Evolutionary conservation across 2,797 vertebrate species (phyloP), one percentile per base, ranked within the genome.

Genomic region (Mormyrus proboscirostris): DNA sequence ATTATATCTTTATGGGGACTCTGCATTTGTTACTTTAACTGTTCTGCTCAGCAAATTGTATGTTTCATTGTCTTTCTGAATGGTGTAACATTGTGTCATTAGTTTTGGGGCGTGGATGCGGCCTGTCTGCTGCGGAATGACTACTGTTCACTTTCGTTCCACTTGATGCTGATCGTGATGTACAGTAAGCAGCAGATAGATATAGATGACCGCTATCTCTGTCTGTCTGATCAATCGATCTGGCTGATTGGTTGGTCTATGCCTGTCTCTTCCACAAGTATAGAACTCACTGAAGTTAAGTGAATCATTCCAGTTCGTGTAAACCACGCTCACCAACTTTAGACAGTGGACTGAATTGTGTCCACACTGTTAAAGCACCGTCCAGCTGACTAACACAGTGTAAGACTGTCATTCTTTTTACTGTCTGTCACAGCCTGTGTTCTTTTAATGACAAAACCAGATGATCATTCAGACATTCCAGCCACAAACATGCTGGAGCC

Each of bases 51-150:
- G 38, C n/a, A 33, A 69, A 69, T 29, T 44, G 69, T 59, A 41
- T 83, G 76, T 59, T 59, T 59, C 33, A 83, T 19, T 19, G 4
- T 89, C 49, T 84, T 47, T 89, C 41, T 50, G 88, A 41, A 85
- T 44, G 4, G 53, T 62, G 38, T 2, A 62, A 59, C 22, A 84
- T 84, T 8, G 16, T 14, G 10, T 50, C 69, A 19, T 14, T 19
- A 14, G 69, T 38, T 41, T 6, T 16, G 33, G 69, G 29, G 69
- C 5, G 0, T 41, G 9, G 33, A 16, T 76, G 29, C 1, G 4
- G 29, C 69, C 69, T 76, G 33, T 19, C 29, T 76, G 2, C 33
- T 76, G 69, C 2, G 4, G 14, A 84, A 49, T 22, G 47, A 41
- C 7, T 47, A 38, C 12, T 83, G 2, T 29, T 51, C 44, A 25